Conservation (phyloP, 2,797 vertebrate genomes). For the Zalophus californianus region DNA sequence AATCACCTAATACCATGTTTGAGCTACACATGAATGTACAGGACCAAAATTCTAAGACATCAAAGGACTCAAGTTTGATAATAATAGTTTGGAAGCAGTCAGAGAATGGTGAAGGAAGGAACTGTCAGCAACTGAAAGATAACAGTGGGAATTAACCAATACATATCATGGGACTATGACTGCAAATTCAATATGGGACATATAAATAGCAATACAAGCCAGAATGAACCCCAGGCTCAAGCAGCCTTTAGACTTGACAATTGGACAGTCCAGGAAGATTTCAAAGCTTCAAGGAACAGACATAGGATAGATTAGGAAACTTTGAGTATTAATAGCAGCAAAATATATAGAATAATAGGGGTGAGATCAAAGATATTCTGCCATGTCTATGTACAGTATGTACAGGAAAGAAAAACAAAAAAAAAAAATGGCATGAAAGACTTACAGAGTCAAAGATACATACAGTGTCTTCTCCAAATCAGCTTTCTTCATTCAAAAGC, state of each 20-base stretch:
- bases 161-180: background rate
- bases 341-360: background rate
- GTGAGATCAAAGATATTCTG: background rate
- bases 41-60: slow-evolving; percentile 67
- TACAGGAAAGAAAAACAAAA: background rate
- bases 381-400: background rate
- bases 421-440: slow-evolving; percentile 23
- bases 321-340: background rate
- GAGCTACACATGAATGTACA: slow-evolving; percentile 64
- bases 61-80: slow-evolving; percentile 68
- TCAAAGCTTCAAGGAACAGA: slow-evolving; percentile 5
- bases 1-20: slow-evolving; percentile 67
- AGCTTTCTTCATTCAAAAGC: background rate
- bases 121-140: slow-evolving; percentile 37
- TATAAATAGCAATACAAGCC: slow-evolving; percentile 13
- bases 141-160: slow-evolving; percentile 37
- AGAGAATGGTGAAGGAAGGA: slow-evolving; percentile 40
- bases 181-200: background rate
- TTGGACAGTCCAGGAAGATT: background rate
- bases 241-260: background rate
- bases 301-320: background rate
- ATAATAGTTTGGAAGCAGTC: slow-evolving; percentile 59
- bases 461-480: background rate
- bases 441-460: background rate
- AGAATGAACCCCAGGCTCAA: background rate